Conservation (phyloP, 2,113 vertebrate genomes). For the Thamnaconus septentrionalis region DNA sequence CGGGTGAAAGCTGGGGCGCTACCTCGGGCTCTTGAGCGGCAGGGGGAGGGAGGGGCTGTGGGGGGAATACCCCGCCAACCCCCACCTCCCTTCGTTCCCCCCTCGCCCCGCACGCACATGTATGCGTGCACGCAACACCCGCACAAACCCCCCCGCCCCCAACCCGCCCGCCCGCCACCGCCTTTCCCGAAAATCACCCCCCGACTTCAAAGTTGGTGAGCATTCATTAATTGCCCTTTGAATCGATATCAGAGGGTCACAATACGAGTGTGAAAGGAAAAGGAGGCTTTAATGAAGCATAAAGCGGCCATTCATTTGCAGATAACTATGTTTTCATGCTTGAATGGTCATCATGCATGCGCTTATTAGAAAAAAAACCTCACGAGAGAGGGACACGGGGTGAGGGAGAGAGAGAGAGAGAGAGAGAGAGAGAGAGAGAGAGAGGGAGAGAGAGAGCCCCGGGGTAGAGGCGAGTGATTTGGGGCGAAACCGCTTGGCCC, state of each 20-base stretch:
- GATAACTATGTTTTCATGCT: constrained; percentile 85
- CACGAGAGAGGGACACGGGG: constrained; percentile 66
- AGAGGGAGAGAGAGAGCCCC: constrained; percentile 51
- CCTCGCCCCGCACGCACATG: constrained; percentile 11
- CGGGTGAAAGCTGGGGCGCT: constrained; percentile 84
- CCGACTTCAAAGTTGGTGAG: constrained; percentile 98
- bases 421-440: constrained; percentile 42
- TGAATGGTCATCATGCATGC: constrained; percentile 67
- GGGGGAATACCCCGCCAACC: constrained; percentile 84
- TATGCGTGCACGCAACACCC: constrained; percentile 4
- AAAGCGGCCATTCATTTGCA: constrained; percentile 98
- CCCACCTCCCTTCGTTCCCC: constrained; percentile 13
- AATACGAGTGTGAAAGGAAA: constrained; percentile 98
- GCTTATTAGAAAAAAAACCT: constrained; percentile 56
- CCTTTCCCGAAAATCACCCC: constrained; percentile 64
- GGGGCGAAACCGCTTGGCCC: constrained; percentile 65
- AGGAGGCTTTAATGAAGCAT: constrained; percentile 99
- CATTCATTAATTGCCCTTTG: constrained; percentile 99
- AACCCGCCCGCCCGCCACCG: neutral
- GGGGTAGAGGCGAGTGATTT: constrained; percentile 65
- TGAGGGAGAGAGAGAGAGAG: constrained; percentile 24
- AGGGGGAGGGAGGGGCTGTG: too few relatives aligned
- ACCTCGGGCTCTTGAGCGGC: constrained; percentile 43
- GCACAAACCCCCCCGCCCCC: constrained; percentile 18
- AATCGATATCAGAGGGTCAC: constrained; percentile 99